phyloP scores from a whole-genome alignment of 1,140 invertebrate genomes.

The Hydropsyche tenuis region DNA sequence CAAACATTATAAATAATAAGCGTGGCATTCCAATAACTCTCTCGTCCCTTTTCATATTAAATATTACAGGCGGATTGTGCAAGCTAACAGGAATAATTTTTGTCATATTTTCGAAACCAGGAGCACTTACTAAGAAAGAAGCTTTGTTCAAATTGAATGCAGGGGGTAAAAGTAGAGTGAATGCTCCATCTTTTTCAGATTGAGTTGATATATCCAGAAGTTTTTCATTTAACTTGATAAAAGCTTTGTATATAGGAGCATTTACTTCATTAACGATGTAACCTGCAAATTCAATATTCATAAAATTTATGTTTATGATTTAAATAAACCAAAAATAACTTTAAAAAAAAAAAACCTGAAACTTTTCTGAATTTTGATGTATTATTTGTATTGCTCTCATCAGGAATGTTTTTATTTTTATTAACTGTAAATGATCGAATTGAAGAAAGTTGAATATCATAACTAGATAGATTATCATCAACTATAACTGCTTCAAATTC shows the following conservation, averaged over 20 bases:
- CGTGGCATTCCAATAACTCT: conserved; percentile 75
- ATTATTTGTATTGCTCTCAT: background rate
- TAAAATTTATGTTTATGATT: no score
- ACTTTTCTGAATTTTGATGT: background rate
- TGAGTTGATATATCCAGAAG: conserved; percentile 28
- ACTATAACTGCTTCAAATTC: conserved; percentile 55
- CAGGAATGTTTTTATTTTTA: background rate
- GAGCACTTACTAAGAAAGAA: background rate
- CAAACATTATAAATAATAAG: conserved; percentile 73
- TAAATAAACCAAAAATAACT: no score
- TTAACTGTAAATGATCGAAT: background rate
- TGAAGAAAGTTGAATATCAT: conserved; percentile 49
- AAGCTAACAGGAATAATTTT: conserved; percentile 31
- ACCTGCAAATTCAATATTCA: no score
- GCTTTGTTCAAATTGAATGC: conserved; percentile 20
- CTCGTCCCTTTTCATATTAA: conserved; percentile 71
- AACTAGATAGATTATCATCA: conserved; percentile 53
- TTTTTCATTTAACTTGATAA: conserved; percentile 58
- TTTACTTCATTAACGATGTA: conserved; percentile 65
- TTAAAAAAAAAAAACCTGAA: no score
- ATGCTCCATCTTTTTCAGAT: conserved; percentile 65
- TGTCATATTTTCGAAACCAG: conserved; percentile 20
- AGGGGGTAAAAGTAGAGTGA: conserved; percentile 63
- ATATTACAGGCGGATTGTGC: conserved; percentile 63
- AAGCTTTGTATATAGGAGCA: conserved; percentile 66